Percentiles rank a stretch among this genome's conserved stretches.
These are phyloP conservation scores for Buathra laborator DNA, from an alignment of 2,888 invertebrate genomes.

Conservation along the genomic window DNA sequence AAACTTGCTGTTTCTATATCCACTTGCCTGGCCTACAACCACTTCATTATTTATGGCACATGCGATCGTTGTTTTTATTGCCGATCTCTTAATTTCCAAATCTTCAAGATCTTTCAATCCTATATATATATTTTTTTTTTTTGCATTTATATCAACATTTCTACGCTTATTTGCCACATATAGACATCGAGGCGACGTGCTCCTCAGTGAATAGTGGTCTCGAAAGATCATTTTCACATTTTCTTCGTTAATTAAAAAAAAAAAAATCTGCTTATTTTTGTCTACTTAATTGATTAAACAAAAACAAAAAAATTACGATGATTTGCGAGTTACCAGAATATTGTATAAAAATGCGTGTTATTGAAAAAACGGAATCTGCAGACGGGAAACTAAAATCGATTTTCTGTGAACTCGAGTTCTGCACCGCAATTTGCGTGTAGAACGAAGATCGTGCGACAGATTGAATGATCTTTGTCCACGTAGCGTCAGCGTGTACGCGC, in stretches of 20 bases:
- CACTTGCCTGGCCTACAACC: slow-evolving; percentile 29
- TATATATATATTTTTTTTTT: neutral
- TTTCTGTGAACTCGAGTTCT: neutral
- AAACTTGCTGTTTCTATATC: slow-evolving; percentile 44
- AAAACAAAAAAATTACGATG: no score
- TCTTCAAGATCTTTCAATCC: neutral
- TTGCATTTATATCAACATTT: neutral
- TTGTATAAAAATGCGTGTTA: no score
- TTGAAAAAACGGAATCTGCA: no score
- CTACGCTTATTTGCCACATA: neutral
- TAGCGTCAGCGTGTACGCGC: neutral
- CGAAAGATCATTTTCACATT: neutral
- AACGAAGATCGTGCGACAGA: neutral
- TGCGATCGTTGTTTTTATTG: neutral
- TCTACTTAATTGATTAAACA: no score
- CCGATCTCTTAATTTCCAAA: neutral
- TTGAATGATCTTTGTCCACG: slow-evolving; percentile 9
- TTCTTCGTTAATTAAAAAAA: neutral
- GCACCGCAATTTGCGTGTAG: neutral
- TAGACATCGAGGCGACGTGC: no score
- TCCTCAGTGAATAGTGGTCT: no score
- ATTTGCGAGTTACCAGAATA: no score
- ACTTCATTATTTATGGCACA: neutral
- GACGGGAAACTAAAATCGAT: neutral
- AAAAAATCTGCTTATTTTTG: neutral